Evolutionary conservation across 2,888 invertebrate species (phyloP), one percentile per base, ranked within the genome.

Genomic region (Sympetrum striolatum): DNA sequence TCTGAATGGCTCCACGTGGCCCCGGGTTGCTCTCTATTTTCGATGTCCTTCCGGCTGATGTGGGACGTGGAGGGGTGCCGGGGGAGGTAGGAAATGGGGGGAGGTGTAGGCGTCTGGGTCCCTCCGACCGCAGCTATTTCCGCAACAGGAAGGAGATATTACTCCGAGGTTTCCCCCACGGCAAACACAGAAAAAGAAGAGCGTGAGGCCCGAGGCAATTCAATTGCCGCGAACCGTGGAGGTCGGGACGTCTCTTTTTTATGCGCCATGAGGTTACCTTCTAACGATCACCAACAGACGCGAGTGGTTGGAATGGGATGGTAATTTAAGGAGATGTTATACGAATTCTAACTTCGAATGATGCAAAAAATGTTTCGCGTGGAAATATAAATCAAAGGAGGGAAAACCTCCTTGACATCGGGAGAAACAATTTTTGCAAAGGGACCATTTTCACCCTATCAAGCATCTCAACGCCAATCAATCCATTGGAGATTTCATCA

Each of bases 91-190:
- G 31, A 25, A 58, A 58, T 15, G 58, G 53, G 35, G 82, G 58
- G 82, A 31, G 60, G 86, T 64, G 86, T 86, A 48, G 86, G 86
- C 86, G 86, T 86, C 86, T 86, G 86, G 86, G 86, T 86, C 58
- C 82, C 82, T 82, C 82, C 35, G 60, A 48, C 53, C 86, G 35
- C 86, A 86, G 86, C 86, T 86, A 86, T 86, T 86, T 86, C 86
- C 86, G 86, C 86, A 60, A 86, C 86, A 86, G 86, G 86, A 86
- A 86, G 86, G 86, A 86, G 86, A 86, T 86, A 86, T 86, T 86
- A 86, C 86, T 86, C 86, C 37, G 58, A 60, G 60, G 86, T 58
- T 86, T 86, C 60, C 86, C 86, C 86, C 86, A 37, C 60, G 86
- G 35, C 37, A 86, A 58, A 82, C 3, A n/a, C 35, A 31, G 25